Conservation (phyloP, 1,140 invertebrate genomes). For the Ephestia elutella region DNA sequence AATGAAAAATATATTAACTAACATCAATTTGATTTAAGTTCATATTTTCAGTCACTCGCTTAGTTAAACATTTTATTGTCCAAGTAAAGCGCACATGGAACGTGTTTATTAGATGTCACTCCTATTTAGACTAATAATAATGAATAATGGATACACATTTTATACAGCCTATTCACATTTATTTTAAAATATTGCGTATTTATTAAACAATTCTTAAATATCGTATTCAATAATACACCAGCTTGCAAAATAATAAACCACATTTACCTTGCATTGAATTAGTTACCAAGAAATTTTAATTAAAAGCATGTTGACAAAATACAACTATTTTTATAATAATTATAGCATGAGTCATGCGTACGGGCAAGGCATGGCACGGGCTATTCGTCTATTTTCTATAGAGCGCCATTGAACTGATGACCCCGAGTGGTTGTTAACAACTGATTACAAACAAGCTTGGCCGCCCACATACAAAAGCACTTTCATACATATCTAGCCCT, state of each 20-base stretch:
- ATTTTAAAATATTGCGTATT: background rate
- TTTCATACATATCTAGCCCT: constrained; percentile 23
- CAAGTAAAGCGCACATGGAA: background rate
- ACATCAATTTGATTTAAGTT: background rate
- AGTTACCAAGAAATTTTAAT: constrained; percentile 40
- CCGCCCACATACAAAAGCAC: constrained; percentile 49
- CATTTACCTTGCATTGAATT: constrained; percentile 17
- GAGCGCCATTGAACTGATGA: constrained; percentile 50
- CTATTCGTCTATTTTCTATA: constrained; percentile 37
- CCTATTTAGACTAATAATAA: background rate
- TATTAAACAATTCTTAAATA: background rate
- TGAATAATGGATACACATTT: background rate
- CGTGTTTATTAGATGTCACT: background rate
- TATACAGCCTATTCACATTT: background rate
- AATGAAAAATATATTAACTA: too few species aligned
- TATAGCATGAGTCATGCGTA: constrained; percentile 35
- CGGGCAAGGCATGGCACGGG: constrained; percentile 24
- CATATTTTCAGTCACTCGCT: too few species aligned
- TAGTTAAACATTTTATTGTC: too few species aligned
- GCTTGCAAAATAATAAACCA: constrained; percentile 8
- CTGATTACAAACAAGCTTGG: constrained; percentile 55
- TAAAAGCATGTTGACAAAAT: constrained; percentile 51
- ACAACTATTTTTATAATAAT: constrained; percentile 31
- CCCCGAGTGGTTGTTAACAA: constrained; percentile 40
- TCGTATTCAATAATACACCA: background rate